phyloP scores from a whole-genome alignment of 1,140 invertebrate genomes.

The Pogonognathellus flavescens region DNA sequence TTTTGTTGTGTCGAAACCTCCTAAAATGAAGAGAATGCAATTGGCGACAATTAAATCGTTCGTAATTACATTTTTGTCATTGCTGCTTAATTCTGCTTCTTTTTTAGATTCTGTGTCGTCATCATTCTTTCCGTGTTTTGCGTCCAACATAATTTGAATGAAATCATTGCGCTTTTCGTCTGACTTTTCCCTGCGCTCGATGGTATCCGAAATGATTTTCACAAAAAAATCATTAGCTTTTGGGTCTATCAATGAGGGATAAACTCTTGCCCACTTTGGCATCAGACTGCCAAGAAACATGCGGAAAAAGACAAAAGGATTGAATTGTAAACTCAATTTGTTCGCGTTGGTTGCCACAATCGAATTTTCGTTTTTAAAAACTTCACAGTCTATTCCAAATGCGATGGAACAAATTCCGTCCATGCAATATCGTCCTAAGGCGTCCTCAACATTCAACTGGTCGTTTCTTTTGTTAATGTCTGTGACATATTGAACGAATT shows the following conservation, averaged over 20 bases:
- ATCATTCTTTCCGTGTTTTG: conserved; percentile 61
- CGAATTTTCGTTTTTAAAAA: conserved; percentile 64
- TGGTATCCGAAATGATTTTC: background rate
- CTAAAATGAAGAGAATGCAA: conserved; percentile 68
- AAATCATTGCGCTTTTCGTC: conserved; percentile 67
- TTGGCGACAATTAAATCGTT: conserved; percentile 54
- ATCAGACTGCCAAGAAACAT: background rate
- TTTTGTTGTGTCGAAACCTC: conserved; percentile 73
- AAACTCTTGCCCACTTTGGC: background rate
- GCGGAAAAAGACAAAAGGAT: background rate
- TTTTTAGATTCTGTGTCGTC: conserved; percentile 36
- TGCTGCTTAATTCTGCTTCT: conserved; percentile 16
- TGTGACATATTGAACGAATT: background rate
- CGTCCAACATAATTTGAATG: conserved; percentile 69
- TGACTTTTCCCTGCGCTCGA: conserved; percentile 5
- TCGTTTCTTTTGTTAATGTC: conserved; percentile 6
- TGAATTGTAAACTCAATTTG: conserved; percentile 5
- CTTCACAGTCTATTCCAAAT: conserved; percentile 71
- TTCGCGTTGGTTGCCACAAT: conserved; percentile 57
- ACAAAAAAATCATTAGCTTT: background rate
- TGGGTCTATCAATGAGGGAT: background rate
- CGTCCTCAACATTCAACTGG: conserved; percentile 68
- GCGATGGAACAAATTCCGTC: conserved; percentile 71
- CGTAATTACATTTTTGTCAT: no score
- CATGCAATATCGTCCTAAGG: conserved; percentile 70